These are phyloP conservation scores for Blastobasis adustella DNA, from an alignment of 2,888 invertebrate genomes.

Conservation along the genomic window DNA sequence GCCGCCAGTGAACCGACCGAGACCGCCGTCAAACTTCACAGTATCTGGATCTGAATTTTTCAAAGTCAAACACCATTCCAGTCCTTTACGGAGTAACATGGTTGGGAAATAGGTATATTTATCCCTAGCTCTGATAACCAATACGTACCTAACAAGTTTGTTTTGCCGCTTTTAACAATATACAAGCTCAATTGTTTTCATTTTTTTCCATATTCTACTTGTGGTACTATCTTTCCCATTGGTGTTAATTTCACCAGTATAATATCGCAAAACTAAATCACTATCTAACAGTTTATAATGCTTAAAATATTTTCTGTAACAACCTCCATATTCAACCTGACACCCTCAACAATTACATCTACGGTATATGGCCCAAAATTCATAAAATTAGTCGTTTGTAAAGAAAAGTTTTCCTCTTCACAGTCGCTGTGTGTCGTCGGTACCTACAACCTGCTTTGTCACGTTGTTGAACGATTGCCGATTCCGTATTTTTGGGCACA, in stretches of 20 bases:
- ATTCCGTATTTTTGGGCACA: not conserved
- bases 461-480: not conserved
- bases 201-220: conserved; percentile 3
- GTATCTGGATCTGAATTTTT: not conserved
- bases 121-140: conserved; percentile 11
- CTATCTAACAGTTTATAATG: conserved; percentile 1
- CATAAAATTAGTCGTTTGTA: conserved; percentile 5
- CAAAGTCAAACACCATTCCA: not conserved
- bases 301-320: conserved; percentile 1
- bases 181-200: conserved; percentile 9
- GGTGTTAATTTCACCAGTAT: conserved; percentile 7
- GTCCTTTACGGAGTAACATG: not conserved
- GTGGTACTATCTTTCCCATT: conserved; percentile 5
- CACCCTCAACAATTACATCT: not conserved
- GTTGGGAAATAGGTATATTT: not conserved
- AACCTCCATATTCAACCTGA: conserved; percentile 6
- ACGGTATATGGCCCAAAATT: not conserved
- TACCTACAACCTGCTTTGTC: not conserved
- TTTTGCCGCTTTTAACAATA: conserved; percentile 9
- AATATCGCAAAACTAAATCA: conserved; percentile 7
- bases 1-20: conserved; percentile 5
- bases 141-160: conserved; percentile 11
- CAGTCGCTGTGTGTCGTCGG: not conserved
- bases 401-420: conserved; percentile 3
- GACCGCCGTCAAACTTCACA: conserved; percentile 2